phyloP scores from a whole-genome alignment of 2,113 vertebrate species.

The Eretmochelys imbricata region DNA sequence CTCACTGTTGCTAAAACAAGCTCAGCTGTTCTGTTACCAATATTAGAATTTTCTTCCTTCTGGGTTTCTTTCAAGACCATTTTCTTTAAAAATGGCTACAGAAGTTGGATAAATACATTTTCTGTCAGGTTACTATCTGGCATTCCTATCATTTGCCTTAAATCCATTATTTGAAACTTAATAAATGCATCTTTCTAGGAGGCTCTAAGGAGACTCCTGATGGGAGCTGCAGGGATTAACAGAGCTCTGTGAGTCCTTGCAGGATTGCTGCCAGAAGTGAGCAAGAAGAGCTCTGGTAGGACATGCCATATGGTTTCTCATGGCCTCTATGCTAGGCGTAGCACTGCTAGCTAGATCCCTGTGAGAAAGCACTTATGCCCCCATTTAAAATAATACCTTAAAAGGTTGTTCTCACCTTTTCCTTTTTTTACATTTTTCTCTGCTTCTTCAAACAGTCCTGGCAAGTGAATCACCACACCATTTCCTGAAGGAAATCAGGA shows the following conservation, averaged over 20 bases:
- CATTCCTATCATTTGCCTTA: background rate
- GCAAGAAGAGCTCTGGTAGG: background rate
- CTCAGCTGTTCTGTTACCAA: background rate
- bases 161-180: background rate
- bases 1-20: background rate
- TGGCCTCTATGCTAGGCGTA: background rate
- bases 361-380: background rate
- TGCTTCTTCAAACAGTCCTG: slow-evolving; percentile 97
- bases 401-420: slow-evolving; percentile 84
- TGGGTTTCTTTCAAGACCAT: background rate
- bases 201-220: background rate
- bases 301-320: background rate
- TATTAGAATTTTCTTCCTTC: background rate
- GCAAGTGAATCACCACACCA: slow-evolving; percentile 97
- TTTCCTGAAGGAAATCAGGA: slow-evolving; percentile 85
- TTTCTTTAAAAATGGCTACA: background rate
- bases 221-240: background rate
- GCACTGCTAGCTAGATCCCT: background rate
- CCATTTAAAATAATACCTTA: background rate
- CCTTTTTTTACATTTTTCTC: slow-evolving; percentile 95
- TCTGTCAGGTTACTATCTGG: background rate
- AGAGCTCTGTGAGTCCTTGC: background rate
- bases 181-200: background rate
- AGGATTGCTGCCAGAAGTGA: background rate
- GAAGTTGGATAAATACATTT: background rate